Evolutionary conservation across 2,113 vertebrate genomes (phyloP).

Genomic region (Chascanopsetta lugubris): DNA sequence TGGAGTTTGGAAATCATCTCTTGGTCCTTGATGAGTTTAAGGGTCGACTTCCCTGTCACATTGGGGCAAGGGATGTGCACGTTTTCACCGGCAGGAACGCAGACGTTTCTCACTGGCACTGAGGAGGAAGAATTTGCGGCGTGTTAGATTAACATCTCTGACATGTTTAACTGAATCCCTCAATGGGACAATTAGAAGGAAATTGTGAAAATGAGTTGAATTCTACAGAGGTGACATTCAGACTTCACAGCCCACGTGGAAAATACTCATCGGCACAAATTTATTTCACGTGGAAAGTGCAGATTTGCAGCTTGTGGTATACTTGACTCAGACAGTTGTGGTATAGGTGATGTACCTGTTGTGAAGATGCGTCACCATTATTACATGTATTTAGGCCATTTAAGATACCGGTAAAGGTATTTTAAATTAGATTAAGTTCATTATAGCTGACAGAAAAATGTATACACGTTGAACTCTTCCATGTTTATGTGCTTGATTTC

Average conservation of each 20-base stretch:
- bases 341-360: not conserved
- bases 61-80: conserved; percentile 37
- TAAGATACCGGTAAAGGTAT: not conserved
- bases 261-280: conserved; percentile 16
- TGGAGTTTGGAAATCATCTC: accelerated
- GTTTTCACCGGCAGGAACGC: accelerated
- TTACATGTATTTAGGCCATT: not conserved
- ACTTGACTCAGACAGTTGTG: conserved; percentile 26
- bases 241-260: conserved; percentile 43
- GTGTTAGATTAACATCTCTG: no score
- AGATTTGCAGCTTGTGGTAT: conserved; percentile 2
- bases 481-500: no score
- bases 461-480: not conserved
- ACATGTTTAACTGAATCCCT: no score
- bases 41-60: accelerated
- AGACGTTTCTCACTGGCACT: not conserved
- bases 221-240: conserved; percentile 9
- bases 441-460: not conserved
- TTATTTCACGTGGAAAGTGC: not conserved
- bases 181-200: no score
- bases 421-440: no score
- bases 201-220: conserved; percentile 13
- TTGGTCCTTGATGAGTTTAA: not conserved
- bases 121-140: not conserved
- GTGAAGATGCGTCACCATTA: no score